Evolutionary conservation across 2,888 invertebrate species (phyloP), one percentile per base, ranked within the genome.

Genomic region (Cephus pulcher): DNA sequence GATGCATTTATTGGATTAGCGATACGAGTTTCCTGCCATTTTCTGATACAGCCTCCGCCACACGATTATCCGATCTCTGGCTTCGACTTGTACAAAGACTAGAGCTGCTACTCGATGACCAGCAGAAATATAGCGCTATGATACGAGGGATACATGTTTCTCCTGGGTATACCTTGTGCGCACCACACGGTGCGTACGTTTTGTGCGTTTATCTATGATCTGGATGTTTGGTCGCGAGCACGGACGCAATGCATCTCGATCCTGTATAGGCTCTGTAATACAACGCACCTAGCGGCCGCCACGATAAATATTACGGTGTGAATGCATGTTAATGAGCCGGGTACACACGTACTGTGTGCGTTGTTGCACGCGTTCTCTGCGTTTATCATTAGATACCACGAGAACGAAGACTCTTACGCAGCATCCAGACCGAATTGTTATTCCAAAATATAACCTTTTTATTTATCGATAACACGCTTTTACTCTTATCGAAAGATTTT

Each of bases 251-350:
- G 82, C 81, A 79, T 81, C 79, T 79, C 77, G 79, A 80, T 82
- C 81, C 78, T 80, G 78, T 71, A 80, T 80, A 80, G 78, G 2
- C 74, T 23, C 34, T 74, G 74, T 74, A 74, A 35, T 74, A 74
- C 74, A 74, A 74, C 74, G 35, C 74, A 74, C 74, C 74, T 74
- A 74, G 74, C 35, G 69, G 75, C 30, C 68, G 32, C 71, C 34
- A 37, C 85, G 86, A 90, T 90, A 89, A 89, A 88, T 89, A 89
- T 89, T 88, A 83, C 88, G 83, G 85, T 86, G 89, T 89, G 89
- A 90, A 89, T 90, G 89, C 90, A 88, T 88, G 89, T 90, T 90
- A 90, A 90, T 90, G 89, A 90, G 87, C 87, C 78, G 76, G 56
- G 73, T 76, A 78, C 71, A 70, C 73, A 73, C 76, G 32, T 74